Base-by-base conservation (phyloP, 92 coral and sea anemone species). In the Epizoanthus rinbou region DNA sequence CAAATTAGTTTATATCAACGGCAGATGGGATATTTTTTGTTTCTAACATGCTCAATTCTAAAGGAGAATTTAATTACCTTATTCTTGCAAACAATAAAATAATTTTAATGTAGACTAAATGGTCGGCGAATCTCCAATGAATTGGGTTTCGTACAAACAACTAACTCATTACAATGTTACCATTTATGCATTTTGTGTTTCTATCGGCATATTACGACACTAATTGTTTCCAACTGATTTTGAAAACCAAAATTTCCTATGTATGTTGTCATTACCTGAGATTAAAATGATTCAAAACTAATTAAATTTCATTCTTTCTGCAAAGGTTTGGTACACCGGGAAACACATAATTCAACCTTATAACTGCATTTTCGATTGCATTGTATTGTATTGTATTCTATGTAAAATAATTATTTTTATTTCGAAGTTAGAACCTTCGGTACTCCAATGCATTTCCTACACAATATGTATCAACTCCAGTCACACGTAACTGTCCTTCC, bases 291-390 rank as follows among this genome's bases (percentile, higher is more conserved):
- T 64, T 2, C 69, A 2, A 25, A 64, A 64, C 33, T 25, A 64
- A 64, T 23, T 64, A 18, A 10, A 64, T 11, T 64, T 64, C 69
- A 64, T 64, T 64, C 69, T 64, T 64, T 64, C 69, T 6, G 41
- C 69, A 64, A 64, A 19, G 69, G 39, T 64, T 24, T 7, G 69
- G 69, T 64, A 64, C 15, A 19, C 69, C 10, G 39, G 69, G 69
- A 64, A 64, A 64, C 69, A n/a, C 23, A 25, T 18, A 63, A 43
- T 50, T 50, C 54, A 50, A 50, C 54, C 54, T 11, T 50, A 50
- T 10, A 2, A 3, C 54, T 50, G 9, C 50, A 6, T 43, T 43
- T 6, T 50, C 14, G 9, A 3, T 37, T 37, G 6, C 8, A 47
- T 50, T 50, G 7, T 50, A 50, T 50, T 50, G 54, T 50, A 50